phyloP scores from a whole-genome alignment of 2,888 invertebrate genomes.

The Bembecia ichneumoniformis region DNA sequence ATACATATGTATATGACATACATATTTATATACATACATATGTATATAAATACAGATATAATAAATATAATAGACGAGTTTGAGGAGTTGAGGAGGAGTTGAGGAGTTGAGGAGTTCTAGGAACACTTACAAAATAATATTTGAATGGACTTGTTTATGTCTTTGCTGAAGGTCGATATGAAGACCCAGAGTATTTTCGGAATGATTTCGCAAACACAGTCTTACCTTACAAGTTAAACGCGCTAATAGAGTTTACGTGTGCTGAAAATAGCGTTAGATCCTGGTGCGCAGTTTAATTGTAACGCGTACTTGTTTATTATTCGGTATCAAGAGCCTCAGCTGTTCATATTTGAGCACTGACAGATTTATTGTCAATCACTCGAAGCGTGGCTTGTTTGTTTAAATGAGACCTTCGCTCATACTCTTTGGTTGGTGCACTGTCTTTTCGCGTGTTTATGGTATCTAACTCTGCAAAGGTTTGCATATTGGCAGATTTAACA shows the following conservation, averaged over 20 bases:
- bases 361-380: not conserved
- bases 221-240: not conserved
- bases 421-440: too few species aligned
- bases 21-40: too few species aligned
- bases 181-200: not conserved
- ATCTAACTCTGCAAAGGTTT: too few species aligned
- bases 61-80: too few species aligned
- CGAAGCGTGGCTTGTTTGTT: not conserved
- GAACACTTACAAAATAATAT: not conserved
- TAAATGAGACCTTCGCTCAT: not conserved
- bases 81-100: too few species aligned
- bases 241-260: too few species aligned
- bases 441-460: too few species aligned
- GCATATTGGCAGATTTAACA: too few species aligned
- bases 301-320: not conserved
- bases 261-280: not conserved
- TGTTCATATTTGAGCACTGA: not conserved
- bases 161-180: not conserved
- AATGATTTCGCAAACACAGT: not conserved
- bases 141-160: not conserved
- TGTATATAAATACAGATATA: too few species aligned
- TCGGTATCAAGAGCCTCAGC: not conserved
- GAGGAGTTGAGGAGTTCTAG: too few species aligned
- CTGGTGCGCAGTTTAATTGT: not conserved
- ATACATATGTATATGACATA: too few species aligned